Base-by-base conservation (phyloP, 1,140 invertebrate genomes). In the Cydia strobilella region DNA sequence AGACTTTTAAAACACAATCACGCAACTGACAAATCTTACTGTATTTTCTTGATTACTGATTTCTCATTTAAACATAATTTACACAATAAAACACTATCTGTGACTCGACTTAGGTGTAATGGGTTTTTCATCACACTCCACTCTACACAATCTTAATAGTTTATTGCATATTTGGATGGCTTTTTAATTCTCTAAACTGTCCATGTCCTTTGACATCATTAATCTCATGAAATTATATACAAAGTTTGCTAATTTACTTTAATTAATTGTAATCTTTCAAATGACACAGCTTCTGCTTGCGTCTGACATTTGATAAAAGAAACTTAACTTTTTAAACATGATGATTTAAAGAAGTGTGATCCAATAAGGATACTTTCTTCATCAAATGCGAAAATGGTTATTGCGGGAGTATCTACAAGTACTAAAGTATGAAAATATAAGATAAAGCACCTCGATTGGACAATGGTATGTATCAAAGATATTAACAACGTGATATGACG, bases 1-100 rank as follows among this genome's bases (percentile, higher is more conserved):
- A 93, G 93, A 93, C 91, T 93, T 91, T 93, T 92, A 93, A 91
- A 93, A 93, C 92, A 93, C 92, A 93, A 93, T 93, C 93, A 93
- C 92, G 85, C 90, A 91, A 90, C 89, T 92, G 90, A 92, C 89
- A 92, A 92, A 83, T 90, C 87, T 88, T 90, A 87, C 87, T 87
- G 90, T 86, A 90, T 91, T 88, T 92, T 84, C 84, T 91, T 86
- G 88, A 90, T 93, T 93, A 90, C 78, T 90, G 87, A 90, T 90
- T 90, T 88, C 82, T 86, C 90, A 91, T 91, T 91, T 90, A 92
- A 92, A 90, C 87, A 91, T 92, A 91, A 91, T 91, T 90, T 93
- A 93, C 90, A 90, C 87, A 91, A 84, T 89, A 90, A 87, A 91
- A 92, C 86, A 88, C 88, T 91, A 86, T 87, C 83, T 87, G 87